phyloP scores from a whole-genome alignment of 2,888 invertebrate genomes.

The Noctua pronuba region DNA sequence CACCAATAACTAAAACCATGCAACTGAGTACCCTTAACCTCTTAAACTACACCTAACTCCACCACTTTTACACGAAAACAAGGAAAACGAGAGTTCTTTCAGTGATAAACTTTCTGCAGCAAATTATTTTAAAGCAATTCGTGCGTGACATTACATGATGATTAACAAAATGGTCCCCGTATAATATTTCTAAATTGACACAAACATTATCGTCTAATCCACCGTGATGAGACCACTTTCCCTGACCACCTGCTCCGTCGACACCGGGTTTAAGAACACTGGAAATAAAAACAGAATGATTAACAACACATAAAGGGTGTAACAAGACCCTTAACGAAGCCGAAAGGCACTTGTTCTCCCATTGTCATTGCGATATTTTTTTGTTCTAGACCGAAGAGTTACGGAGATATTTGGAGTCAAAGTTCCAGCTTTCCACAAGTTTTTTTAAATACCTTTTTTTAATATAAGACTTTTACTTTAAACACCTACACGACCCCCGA shows the following conservation, averaged over 20 bases:
- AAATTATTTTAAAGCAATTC: background rate
- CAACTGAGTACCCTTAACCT: background rate
- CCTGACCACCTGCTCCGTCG: slow-evolving; percentile 94
- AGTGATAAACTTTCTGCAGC: background rate
- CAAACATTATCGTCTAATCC: slow-evolving; percentile 73
- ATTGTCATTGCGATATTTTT: too few species aligned
- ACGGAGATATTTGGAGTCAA: too few species aligned
- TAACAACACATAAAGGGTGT: too few species aligned
- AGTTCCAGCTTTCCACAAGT: too few species aligned
- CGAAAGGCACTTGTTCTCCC: too few species aligned
- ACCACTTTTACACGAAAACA: background rate
- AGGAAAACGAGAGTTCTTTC: background rate
- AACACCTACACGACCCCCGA: too few species aligned
- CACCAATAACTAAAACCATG: background rate
- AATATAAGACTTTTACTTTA: too few species aligned
- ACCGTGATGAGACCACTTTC: slow-evolving; percentile 93
- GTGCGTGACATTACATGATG: background rate
- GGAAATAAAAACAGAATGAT: slow-evolving; percentile 69
- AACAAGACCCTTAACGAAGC: too few species aligned
- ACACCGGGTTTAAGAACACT: slow-evolving; percentile 93
- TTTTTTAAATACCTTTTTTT: too few species aligned
- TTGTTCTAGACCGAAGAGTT: too few species aligned
- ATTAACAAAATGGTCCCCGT: slow-evolving; percentile 58
- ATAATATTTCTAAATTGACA: slow-evolving; percentile 67
- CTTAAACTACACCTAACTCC: background rate